Percentiles rank a stretch among this genome's conserved stretches.
Evolutionary conservation across 1,140 invertebrate genomes (phyloP).

Genomic region (Macrosteles quadrilineatus): DNA sequence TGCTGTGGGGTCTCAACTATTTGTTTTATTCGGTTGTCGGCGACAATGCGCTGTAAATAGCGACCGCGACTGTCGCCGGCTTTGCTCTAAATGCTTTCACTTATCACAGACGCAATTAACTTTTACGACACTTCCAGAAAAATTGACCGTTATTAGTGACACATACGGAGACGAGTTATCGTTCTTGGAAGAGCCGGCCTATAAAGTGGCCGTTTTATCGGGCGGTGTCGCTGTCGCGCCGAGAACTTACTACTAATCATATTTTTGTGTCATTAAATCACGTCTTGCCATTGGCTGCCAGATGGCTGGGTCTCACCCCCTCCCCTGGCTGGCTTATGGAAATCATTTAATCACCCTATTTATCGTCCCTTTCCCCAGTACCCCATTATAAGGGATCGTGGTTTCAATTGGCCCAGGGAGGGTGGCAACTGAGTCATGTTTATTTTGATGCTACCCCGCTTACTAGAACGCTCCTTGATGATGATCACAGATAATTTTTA

Average conservation of each 20-base stretch:
- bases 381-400: no score
- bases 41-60: constrained; percentile 9
- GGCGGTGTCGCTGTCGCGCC: no score
- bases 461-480: no score
- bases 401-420: not conserved
- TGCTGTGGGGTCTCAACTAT: constrained; percentile 9
- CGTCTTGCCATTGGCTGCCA: constrained; percentile 6
- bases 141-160: constrained; percentile 25
- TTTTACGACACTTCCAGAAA: constrained; percentile 24
- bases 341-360: constrained; percentile 17
- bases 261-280: constrained; percentile 11
- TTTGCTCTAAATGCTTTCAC: constrained; percentile 22
- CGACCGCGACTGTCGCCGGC: constrained; percentile 6
- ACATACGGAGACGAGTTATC: constrained; percentile 7
- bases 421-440: constrained; percentile 7
- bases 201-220: no score
- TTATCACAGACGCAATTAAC: constrained; percentile 24
- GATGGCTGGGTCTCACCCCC: not conserved
- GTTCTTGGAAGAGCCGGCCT: constrained; percentile 21
- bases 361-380: not conserved
- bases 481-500: no score
- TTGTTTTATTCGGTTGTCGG: constrained; percentile 18
- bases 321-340: not conserved
- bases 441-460: not conserved
- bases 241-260: constrained; percentile 12